Conservation (phyloP, 2,888 invertebrate species). For the Megalurothrips usitatus region DNA sequence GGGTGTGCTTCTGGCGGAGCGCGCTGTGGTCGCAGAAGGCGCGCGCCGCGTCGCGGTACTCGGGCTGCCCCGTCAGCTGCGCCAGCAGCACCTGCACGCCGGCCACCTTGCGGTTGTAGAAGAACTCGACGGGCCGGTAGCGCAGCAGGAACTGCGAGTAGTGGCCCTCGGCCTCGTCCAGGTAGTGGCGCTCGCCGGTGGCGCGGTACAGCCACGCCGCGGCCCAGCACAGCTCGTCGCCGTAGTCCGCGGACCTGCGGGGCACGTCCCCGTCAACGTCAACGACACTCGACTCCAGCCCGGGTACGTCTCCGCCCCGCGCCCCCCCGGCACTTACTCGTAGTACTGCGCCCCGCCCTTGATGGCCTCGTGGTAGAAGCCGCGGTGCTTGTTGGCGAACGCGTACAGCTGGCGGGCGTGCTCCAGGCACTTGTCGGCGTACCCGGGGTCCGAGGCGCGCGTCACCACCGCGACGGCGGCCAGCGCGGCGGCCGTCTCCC, state of each 20-base stretch:
- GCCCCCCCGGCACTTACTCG: conserved; percentile 46
- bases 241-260: conserved; percentile 52
- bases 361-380: conserved; percentile 52
- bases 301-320: too few species aligned
- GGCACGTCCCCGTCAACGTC: background rate
- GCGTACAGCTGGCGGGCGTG: conserved; percentile 52
- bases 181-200: conserved; percentile 49
- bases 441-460: conserved; percentile 46
- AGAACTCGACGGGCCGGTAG: conserved; percentile 51
- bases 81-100: conserved; percentile 52
- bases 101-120: conserved; percentile 54
- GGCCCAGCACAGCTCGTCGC: conserved; percentile 56
- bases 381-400: conserved; percentile 50
- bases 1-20: conserved; percentile 49
- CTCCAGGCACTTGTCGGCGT: conserved; percentile 47
- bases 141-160: conserved; percentile 50
- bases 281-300: background rate
- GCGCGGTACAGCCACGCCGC: conserved; percentile 55
- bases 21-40: conserved; percentile 53
- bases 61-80: conserved; percentile 46
- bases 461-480: conserved; percentile 54
- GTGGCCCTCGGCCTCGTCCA: conserved; percentile 50
- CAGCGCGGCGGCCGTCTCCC: conserved; percentile 56
- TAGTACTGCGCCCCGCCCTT: conserved; percentile 51
- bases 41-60: conserved; percentile 47